A percentile compares a stretch with the other conserved stretches of the same genome.
phyloP scores from a whole-genome alignment of 2,888 invertebrate genomes.

The Leptinotarsa juncta region DNA sequence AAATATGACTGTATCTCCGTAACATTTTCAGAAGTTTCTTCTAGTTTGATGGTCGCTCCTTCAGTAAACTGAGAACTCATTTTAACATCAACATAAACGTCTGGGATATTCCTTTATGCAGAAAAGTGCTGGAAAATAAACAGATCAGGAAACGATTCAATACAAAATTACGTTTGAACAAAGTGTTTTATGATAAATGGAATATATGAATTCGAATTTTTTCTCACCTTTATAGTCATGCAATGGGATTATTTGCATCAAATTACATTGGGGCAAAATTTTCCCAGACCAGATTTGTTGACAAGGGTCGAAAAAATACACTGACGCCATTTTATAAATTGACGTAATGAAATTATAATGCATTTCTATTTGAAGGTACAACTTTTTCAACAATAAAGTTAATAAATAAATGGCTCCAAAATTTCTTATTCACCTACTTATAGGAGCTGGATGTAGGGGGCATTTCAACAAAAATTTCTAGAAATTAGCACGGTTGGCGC shows the following conservation, averaged over 20 bases:
- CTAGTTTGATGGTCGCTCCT: conserved; percentile 65
- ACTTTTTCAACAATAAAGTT: neutral
- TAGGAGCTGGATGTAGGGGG: conserved; percentile 69
- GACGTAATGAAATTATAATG: neutral
- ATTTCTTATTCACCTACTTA: conserved; percentile 54
- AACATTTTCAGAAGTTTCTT: conserved; percentile 68
- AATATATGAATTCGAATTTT: neutral
- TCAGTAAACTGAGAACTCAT: conserved; percentile 63
- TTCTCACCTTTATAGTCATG: neutral
- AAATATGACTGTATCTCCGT: conserved; percentile 84
- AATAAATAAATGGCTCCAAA: conserved; percentile 15
- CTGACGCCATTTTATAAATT: conserved; percentile 18
- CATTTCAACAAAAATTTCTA: conserved; percentile 75
- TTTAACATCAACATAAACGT: conserved; percentile 39
- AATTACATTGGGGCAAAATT: neutral
- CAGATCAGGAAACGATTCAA: too few species aligned
- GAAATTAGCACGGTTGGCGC: conserved; percentile 78
- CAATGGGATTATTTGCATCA: neutral
- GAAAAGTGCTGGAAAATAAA: neutral
- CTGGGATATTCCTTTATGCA: neutral
- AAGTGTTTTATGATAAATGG: neutral
- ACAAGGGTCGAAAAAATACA: neutral
- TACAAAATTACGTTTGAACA: too few species aligned
- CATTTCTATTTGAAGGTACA: neutral
- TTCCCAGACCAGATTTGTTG: neutral